A percentile compares a stretch with the other conserved stretches of the same genome.
Conservation (phyloP, 2,113 vertebrate genomes). For the Australoheros scitulus region DNA sequence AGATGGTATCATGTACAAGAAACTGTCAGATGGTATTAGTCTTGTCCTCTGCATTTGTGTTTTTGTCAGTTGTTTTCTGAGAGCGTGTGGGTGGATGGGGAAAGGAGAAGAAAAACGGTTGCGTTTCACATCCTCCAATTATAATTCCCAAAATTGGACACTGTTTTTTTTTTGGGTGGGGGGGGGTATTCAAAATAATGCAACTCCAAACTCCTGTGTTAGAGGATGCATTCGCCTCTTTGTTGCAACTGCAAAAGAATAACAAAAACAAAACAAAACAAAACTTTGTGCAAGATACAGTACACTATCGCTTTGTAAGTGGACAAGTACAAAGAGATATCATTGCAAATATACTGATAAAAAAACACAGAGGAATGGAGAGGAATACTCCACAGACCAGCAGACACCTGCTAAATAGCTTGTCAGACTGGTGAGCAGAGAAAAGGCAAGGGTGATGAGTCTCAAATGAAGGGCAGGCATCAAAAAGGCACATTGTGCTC, state of each 20-base stretch:
- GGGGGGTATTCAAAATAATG: constrained; percentile 45
- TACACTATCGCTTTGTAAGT: constrained; percentile 25
- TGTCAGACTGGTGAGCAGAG: constrained; percentile 55
- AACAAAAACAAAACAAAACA: background rate
- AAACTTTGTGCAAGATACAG: background rate
- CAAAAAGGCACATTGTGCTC: constrained; percentile 63
- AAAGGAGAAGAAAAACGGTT: constrained; percentile 38
- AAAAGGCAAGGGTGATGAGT: constrained; percentile 51
- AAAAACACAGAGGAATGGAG: constrained; percentile 27
- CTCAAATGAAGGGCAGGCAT: constrained; percentile 53
- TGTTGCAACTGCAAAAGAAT: background rate
- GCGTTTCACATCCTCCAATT: constrained; percentile 54
- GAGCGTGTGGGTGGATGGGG: constrained; percentile 22
- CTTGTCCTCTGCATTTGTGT: constrained; percentile 45
- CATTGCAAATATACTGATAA: constrained; percentile 43
- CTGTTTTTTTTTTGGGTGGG: background rate
- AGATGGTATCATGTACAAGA: constrained; percentile 69
- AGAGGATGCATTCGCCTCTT: constrained; percentile 2
- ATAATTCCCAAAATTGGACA: constrained; percentile 23
- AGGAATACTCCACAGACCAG: constrained; percentile 21
- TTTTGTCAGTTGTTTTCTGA: constrained; percentile 47
- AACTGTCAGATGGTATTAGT: constrained; percentile 70
- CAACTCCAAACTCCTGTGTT: constrained; percentile 39
- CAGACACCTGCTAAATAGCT: constrained; percentile 66
- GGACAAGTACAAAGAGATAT: constrained; percentile 38